Conservation (phyloP, 2,888 invertebrate species). For the Sinopyrophorus schimmeli region DNA sequence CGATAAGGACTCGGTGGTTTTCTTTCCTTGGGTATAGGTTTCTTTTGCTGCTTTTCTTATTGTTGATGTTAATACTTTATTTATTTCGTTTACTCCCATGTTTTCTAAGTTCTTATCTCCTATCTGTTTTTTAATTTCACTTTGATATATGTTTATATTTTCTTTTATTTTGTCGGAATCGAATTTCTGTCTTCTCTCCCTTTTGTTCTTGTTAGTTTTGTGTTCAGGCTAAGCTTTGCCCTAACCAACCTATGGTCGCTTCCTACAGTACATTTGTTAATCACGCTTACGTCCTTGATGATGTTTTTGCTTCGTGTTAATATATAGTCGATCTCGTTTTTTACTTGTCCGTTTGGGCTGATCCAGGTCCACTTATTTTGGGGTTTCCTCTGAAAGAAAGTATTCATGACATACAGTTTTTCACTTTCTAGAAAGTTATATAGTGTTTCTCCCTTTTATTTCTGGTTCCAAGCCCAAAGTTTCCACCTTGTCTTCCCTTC, state of each 20-base stretch:
- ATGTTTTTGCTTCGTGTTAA: background rate
- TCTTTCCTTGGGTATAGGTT: constrained; percentile 1
- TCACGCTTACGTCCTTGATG: constrained; percentile 1
- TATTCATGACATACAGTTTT: constrained; percentile 35
- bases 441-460: constrained; percentile 37
- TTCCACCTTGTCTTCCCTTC: background rate
- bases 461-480: constrained; percentile 33
- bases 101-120: constrained; percentile 1
- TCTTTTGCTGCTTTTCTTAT: constrained; percentile 2
- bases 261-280: constrained; percentile 1
- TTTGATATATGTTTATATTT: constrained; percentile 5
- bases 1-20: background rate
- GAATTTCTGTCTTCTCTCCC: background rate
- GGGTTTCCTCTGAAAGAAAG: constrained; percentile 31
- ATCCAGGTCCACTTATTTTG: constrained; percentile 35
- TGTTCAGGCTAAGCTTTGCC: constrained; percentile 1
- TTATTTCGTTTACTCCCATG: constrained; percentile 6
- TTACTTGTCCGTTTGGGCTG: constrained; percentile 24
- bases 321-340: constrained; percentile 37
- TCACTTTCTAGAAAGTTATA: constrained; percentile 35
- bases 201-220: constrained; percentile 3
- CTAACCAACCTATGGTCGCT: constrained; percentile 3
- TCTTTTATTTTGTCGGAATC: background rate
- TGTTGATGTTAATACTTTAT: constrained; percentile 1
- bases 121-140: constrained; percentile 3